Evolutionary conservation across 2,113 vertebrate species (phyloP).

Genomic region (Sinocyclocheilus anshuiensis): DNA sequence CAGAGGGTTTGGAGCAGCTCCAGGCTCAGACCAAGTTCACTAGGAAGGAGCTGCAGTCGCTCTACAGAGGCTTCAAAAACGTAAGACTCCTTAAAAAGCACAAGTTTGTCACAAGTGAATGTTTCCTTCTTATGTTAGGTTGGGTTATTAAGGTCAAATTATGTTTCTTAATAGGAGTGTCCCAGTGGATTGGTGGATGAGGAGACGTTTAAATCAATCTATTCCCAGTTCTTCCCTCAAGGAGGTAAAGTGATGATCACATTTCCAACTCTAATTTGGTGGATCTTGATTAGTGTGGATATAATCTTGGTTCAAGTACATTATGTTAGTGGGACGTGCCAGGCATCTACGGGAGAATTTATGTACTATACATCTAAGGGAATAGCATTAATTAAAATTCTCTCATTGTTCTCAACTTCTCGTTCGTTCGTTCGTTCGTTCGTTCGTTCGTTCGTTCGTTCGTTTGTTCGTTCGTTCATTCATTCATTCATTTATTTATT

Average conservation of each 20-base stretch:
- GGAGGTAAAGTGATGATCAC: constrained; percentile 74
- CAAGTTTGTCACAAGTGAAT: background rate
- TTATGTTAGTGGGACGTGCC: constrained; percentile 34
- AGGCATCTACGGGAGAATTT: constrained; percentile 48
- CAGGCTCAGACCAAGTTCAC: constrained; percentile 84
- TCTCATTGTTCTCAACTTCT: too few relatives aligned
- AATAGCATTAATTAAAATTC: too few relatives aligned
- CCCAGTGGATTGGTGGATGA: constrained; percentile 85
- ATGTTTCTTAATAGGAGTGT: constrained; percentile 79
- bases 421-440: too few relatives aligned
- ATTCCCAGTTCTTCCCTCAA: constrained; percentile 86
- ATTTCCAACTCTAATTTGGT: too few relatives aligned
- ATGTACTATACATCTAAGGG: background rate
- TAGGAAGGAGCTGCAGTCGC: constrained; percentile 82
- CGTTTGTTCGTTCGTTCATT: too few relatives aligned
- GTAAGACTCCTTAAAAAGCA: constrained; percentile 67
- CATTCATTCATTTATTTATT: too few relatives aligned
- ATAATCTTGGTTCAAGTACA: background rate
- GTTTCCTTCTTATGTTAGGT: background rate
- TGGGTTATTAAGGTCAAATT: constrained; percentile 49
- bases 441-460: too few relatives aligned
- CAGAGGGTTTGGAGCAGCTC: constrained; percentile 81
- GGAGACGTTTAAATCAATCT: constrained; percentile 86
- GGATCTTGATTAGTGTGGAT: background rate
- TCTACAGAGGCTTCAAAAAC: constrained; percentile 87